phyloP scores from a whole-genome alignment of 2,113 vertebrate species.

The Gambusia affinis region DNA sequence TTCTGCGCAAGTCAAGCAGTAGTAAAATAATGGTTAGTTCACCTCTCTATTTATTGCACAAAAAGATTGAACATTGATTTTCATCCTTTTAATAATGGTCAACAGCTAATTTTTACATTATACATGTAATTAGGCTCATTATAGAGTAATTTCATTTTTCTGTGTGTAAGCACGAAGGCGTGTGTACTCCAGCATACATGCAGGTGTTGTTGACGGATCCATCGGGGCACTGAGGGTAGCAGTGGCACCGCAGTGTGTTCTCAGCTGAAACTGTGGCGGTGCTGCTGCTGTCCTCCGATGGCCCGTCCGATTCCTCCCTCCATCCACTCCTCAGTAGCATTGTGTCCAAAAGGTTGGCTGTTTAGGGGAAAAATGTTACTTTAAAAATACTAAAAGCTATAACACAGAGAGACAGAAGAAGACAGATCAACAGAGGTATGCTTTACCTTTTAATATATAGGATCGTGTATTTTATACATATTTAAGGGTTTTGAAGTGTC shows the following conservation, averaged over 20 bases:
- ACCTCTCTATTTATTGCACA: background rate
- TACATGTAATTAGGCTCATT: background rate
- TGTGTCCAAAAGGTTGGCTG: constrained; percentile 84
- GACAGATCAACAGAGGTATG: background rate
- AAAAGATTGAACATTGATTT: background rate
- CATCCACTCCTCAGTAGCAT: constrained; percentile 89
- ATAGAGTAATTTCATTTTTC: background rate
- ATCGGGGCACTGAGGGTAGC: constrained; percentile 94
- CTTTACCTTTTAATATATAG: too few relatives aligned
- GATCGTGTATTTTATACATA: background rate
- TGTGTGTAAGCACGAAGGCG: background rate
- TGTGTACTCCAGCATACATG: constrained; percentile 54
- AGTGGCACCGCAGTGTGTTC: constrained; percentile 89
- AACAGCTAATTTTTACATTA: background rate
- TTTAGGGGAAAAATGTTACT: background rate
- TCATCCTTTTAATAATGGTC: background rate
- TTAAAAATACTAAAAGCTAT: background rate
- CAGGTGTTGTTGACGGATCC: constrained; percentile 93
- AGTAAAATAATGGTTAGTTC: background rate
- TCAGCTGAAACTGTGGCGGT: constrained; percentile 75
- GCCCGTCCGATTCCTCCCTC: constrained; percentile 82
- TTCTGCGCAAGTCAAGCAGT: too few relatives aligned
- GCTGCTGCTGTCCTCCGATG: constrained; percentile 82
- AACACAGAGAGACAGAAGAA: background rate
- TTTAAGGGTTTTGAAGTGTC: background rate